A percentile compares a stretch with the other conserved stretches of the same genome.
Conservation (phyloP, 2,888 invertebrate genomes). For the Xylota sylvarum region DNA sequence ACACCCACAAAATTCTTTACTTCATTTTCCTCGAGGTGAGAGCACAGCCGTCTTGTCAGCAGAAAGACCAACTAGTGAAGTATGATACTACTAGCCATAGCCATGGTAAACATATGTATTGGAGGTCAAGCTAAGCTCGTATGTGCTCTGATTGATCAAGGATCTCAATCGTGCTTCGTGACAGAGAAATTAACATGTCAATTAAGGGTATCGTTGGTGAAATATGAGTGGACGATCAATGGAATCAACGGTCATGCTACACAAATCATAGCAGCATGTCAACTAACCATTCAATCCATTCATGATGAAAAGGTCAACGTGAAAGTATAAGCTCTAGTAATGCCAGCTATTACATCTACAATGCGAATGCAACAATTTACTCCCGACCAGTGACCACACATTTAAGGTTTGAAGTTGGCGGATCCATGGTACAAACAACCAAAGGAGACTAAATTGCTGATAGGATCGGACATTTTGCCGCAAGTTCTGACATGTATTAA, state of each 20-base stretch:
- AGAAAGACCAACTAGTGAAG: constrained; percentile 17
- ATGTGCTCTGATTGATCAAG: not conserved
- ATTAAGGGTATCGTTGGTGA: constrained; percentile 23
- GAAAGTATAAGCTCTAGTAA: not conserved
- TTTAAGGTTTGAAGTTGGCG: not conserved
- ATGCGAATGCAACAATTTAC: not conserved
- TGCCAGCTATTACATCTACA: not conserved
- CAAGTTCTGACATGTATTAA: constrained; percentile 1
- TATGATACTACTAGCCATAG: constrained; percentile 3
- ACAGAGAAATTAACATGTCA: constrained; percentile 4
- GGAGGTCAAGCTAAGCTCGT: not conserved
- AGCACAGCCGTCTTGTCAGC: constrained; percentile 1
- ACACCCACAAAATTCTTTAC: constrained; percentile 27
- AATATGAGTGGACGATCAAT: constrained; percentile 11
- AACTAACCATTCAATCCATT: constrained; percentile 27
- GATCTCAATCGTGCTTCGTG: no score
- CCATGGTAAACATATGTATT: not conserved
- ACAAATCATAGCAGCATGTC: constrained; percentile 6
- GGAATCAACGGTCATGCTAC: constrained; percentile 32
- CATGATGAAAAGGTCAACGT: constrained; percentile 15
- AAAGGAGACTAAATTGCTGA: not conserved
- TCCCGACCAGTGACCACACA: not conserved
- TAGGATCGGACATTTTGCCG: not conserved
- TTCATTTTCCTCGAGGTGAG: constrained; percentile 21
- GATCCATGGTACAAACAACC: not conserved